These are phyloP conservation scores for Cetonia aurata DNA, from an alignment of 2,888 invertebrate genomes.

Conservation along the genomic window DNA sequence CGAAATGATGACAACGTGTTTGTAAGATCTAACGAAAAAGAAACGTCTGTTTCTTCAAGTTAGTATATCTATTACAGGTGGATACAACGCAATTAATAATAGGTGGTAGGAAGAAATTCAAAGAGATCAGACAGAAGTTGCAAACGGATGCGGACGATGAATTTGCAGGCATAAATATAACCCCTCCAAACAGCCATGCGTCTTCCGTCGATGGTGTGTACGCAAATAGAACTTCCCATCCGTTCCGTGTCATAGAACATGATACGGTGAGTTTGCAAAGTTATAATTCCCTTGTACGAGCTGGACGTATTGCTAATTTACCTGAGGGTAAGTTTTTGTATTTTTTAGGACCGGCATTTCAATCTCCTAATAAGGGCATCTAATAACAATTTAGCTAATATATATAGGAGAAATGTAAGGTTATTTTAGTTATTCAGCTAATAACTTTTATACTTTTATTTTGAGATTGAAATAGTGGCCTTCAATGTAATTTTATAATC, in stretches of 20 bases:
- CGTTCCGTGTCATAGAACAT: conserved; percentile 88
- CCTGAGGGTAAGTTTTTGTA: conserved; percentile 49
- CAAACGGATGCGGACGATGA: conserved; percentile 87
- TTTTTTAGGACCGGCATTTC: too few species aligned
- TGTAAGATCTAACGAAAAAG: conserved; percentile 10
- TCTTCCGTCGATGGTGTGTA: conserved; percentile 84
- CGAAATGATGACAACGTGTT: conserved; percentile 30
- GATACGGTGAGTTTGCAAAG: conserved; percentile 90
- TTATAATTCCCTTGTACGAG: conserved; percentile 87
- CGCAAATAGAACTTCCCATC: conserved; percentile 77
- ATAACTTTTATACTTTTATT: too few species aligned
- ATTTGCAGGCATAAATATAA: conserved; percentile 71
- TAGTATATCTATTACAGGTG: conserved; percentile 26
- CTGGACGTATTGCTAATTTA: conserved; percentile 80
- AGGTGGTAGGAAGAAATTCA: conserved; percentile 76
- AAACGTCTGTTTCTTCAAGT: conserved; percentile 10
- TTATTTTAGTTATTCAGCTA: too few species aligned
- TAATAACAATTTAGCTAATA: too few species aligned
- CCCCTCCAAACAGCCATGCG: conserved; percentile 83
- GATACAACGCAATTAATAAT: conserved; percentile 36
- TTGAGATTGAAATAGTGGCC: too few species aligned
- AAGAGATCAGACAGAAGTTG: conserved; percentile 87
- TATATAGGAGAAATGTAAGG: too few species aligned
- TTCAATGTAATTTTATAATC: too few species aligned
- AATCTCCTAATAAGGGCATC: too few species aligned